phyloP scores from a whole-genome alignment of 1,140 invertebrate genomes.

The Procambarus virginalis region DNA sequence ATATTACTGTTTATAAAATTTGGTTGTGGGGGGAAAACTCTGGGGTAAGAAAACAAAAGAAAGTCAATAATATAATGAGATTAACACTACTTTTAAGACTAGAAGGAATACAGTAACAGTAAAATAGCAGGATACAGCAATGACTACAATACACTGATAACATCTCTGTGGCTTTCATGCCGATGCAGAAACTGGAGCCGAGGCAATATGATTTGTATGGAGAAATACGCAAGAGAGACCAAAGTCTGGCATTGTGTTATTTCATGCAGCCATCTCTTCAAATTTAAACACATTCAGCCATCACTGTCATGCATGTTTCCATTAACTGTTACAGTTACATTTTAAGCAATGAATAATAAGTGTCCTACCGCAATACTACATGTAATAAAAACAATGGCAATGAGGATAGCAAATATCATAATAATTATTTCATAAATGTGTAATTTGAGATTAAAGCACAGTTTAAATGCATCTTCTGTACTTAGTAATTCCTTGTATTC shows the following conservation, averaged over 20 bases:
- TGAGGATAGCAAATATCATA: background rate
- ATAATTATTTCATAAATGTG: background rate
- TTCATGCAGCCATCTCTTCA: background rate
- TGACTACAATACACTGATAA: background rate
- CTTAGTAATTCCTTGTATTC: background rate
- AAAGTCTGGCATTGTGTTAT: background rate
- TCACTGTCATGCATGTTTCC: background rate
- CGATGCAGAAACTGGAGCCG: background rate
- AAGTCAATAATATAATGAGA: background rate
- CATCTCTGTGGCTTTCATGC: background rate
- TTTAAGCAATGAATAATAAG: slow-evolving; percentile 3
- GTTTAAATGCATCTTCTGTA: background rate
- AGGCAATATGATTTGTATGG: background rate
- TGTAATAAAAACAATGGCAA: background rate
- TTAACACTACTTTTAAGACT: background rate
- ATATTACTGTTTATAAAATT: background rate
- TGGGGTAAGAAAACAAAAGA: background rate
- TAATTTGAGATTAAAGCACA: background rate
- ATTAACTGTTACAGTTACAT: background rate
- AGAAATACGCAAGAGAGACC: background rate
- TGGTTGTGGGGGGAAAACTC: slow-evolving; percentile 8
- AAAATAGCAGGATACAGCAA: background rate
- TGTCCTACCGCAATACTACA: background rate
- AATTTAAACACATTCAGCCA: background rate
- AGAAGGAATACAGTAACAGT: background rate